phyloP scores from a whole-genome alignment of 2,113 vertebrate genomes.

The Dermatemys mawii region DNA sequence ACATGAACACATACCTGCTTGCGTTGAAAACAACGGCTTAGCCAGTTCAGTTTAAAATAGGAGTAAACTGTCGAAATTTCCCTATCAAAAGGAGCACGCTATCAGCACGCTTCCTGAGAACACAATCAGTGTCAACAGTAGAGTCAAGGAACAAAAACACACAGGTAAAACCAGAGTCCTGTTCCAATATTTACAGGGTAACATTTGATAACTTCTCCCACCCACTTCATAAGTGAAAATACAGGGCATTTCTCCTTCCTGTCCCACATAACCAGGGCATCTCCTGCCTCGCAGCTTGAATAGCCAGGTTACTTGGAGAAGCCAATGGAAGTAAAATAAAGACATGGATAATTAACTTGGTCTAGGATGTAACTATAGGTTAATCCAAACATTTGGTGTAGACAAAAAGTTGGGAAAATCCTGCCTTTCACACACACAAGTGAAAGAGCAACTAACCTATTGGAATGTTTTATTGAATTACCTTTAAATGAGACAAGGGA shows the following conservation, averaged over 20 bases:
- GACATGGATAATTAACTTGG: too few relatives aligned
- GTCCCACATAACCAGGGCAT: not conserved
- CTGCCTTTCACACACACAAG: not conserved
- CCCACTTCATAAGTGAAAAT: not conserved
- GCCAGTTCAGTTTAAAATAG: not conserved
- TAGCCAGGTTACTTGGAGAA: too few relatives aligned
- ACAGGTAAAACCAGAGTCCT: not conserved
- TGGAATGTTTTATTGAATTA: constrained; percentile 29
- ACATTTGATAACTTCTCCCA: not conserved
- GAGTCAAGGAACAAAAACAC: not conserved
- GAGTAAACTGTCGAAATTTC: accelerated
- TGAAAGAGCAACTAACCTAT: constrained; percentile 28
- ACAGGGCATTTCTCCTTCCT: not conserved
- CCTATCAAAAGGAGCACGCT: not conserved
- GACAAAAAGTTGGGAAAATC: constrained; percentile 41
- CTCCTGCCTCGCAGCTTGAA: not conserved
- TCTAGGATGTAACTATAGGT: too few relatives aligned
- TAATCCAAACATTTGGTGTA: not conserved
- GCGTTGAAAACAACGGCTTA: not conserved
- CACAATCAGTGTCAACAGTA: accelerated
- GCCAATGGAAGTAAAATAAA: too few relatives aligned
- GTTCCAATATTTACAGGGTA: not conserved
- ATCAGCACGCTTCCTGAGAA: not conserved
- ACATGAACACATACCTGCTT: not conserved
- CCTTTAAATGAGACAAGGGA: not conserved